Base-by-base conservation (phyloP, 2,888 invertebrate species). In the Diaphora mendica region DNA sequence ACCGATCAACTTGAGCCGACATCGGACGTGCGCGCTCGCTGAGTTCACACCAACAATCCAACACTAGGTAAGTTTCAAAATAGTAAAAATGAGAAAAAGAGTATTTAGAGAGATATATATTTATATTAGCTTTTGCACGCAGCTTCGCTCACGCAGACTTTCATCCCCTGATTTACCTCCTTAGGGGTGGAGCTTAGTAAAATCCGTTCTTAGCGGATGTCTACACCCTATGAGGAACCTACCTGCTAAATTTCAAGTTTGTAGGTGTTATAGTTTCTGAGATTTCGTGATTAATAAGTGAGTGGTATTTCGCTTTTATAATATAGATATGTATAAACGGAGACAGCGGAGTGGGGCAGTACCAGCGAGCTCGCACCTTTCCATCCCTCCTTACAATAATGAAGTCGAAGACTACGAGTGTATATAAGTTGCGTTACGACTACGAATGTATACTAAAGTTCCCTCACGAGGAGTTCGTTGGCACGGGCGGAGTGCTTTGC, bases 271-370 rank as follows among this genome's bases (percentile, higher is more conserved):
- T n/a, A n/a, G n/a, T n/a, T n/a, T n/a, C n/a, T n/a, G n/a, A n/a
- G n/a, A n/a, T n/a, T n/a, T n/a, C n/a, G n/a, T n/a, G n/a, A n/a
- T n/a, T n/a, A n/a, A n/a, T n/a, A n/a, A n/a, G n/a, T n/a, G n/a
- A n/a, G n/a, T n/a, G n/a, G n/a, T n/a, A n/a, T n/a, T n/a, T n/a
- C n/a, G n/a, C n/a, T n/a, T n/a, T n/a, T n/a, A n/a, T n/a, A n/a
- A n/a, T 20, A 20, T 3, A 48, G 4, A 48, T 48, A 44, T 15
- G 3, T 13, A 20, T 20, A 20, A 20, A 48, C 15, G 17, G 5
- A 48, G 48, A 20, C 23, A n/a, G 51, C 3, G n/a, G 23, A 69
- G 70, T 70, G 68, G 91, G 93, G 91, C 93, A 91, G 92, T 90
- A 83, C 83, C 83, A 75, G 86, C 80, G 85, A 79, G 72, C 74